A percentile compares a stretch with the other conserved stretches of the same genome.
phyloP scores from a whole-genome alignment of 2,113 vertebrate species.

The Macaca mulatta region DNA sequence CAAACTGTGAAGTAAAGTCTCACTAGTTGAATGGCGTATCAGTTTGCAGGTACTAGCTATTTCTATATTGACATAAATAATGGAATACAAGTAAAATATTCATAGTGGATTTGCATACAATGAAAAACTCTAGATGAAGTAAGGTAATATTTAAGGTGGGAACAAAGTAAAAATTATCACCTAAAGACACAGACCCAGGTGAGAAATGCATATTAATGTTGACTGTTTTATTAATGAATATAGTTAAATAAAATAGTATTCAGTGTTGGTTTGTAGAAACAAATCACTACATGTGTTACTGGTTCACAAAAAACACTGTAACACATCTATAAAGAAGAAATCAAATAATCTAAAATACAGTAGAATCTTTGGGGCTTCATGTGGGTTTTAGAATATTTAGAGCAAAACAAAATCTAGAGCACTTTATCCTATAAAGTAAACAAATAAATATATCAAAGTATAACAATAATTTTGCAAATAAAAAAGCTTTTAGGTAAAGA shows the following conservation, averaged over 20 bases:
- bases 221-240: slow-evolving; percentile 33
- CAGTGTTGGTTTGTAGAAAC: neutral
- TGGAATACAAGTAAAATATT: slow-evolving; percentile 7
- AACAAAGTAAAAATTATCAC: slow-evolving; percentile 40
- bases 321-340: neutral
- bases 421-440: neutral
- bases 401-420: slow-evolving; percentile 38
- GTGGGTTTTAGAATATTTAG: slow-evolving; percentile 25
- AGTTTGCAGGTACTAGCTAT: slow-evolving; percentile 32
- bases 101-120: neutral
- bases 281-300: neutral
- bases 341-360: neutral
- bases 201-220: neutral
- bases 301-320: neutral
- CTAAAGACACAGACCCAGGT: neutral
- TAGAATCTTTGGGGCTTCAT: neutral
- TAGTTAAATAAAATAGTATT: neutral
- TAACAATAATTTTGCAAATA: slow-evolving; percentile 14
- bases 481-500: neutral
- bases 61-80: slow-evolving; percentile 39
- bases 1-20: neutral
- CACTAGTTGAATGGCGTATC: neutral
- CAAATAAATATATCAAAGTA: neutral
- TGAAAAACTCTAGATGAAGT: slow-evolving; percentile 4
- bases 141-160: neutral